phyloP scores from a whole-genome alignment of 2,797 vertebrate genomes.

The Micrastur ruficollis region DNA sequence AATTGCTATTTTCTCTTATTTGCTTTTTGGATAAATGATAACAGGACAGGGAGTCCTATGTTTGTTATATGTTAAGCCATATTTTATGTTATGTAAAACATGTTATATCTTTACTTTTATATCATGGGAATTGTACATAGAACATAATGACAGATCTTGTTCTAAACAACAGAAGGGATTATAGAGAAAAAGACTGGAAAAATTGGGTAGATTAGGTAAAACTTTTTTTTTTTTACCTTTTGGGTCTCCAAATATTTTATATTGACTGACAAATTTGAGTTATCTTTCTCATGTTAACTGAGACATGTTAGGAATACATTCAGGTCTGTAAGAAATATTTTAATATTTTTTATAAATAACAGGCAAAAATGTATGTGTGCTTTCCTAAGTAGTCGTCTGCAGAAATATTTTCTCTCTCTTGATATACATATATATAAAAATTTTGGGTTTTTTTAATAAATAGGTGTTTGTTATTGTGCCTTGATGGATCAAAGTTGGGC shows the following conservation, averaged over 20 bases:
- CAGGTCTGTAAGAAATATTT: neutral
- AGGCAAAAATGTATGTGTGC: neutral
- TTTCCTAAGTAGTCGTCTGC: neutral
- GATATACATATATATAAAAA: neutral
- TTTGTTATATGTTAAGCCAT: neutral
- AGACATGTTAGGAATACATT: neutral
- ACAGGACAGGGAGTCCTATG: neutral
- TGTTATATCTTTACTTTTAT: neutral
- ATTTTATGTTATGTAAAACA: neutral
- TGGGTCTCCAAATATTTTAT: neutral
- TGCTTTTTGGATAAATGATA: neutral
- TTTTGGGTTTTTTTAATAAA: accelerated
- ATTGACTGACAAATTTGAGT: neutral
- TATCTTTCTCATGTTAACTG: neutral
- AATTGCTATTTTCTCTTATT: neutral
- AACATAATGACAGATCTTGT: neutral
- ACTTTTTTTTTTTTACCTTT: neutral
- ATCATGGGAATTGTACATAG: neutral
- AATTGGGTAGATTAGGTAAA: neutral
- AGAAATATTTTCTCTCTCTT: neutral
- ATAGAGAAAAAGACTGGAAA: neutral
- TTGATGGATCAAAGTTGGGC: neutral
- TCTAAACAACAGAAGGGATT: neutral
- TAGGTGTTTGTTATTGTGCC: neutral
- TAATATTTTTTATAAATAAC: neutral